Conservation (phyloP, 2,888 invertebrate genomes). For the Athalia cordata region DNA sequence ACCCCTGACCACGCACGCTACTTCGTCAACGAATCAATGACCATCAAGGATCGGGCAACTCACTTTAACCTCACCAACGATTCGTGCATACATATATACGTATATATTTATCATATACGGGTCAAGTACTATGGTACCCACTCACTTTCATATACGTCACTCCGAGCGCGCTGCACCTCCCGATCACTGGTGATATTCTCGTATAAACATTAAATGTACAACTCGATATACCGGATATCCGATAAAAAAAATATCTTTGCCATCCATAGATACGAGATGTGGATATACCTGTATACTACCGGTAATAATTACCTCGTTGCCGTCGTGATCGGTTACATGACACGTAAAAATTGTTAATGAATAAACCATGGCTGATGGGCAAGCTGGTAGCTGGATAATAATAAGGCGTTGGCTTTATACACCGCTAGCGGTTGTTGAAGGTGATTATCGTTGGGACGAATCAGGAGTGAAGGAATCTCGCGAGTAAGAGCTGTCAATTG, state of each 20-base stretch:
- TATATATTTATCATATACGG: too few relatives aligned
- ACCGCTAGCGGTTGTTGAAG: slow-evolving; percentile 38
- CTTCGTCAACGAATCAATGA: slow-evolving; percentile 14
- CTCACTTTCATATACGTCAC: too few relatives aligned
- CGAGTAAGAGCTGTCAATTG: slow-evolving; percentile 52
- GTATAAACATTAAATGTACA: too few relatives aligned
- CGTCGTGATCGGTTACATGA: slow-evolving; percentile 45
- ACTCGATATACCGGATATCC: too few relatives aligned
- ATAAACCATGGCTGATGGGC: background rate
- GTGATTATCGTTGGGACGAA: slow-evolving; percentile 52
- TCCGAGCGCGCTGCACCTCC: too few relatives aligned
- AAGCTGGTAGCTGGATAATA: slow-evolving; percentile 37
- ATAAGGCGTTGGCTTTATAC: background rate
- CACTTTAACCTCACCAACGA: too few relatives aligned
- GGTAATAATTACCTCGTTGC: slow-evolving; percentile 12
- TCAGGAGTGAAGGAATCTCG: slow-evolving; percentile 14
- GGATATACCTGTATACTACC: background rate
- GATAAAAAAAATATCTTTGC: too few relatives aligned
- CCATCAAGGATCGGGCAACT: background rate
- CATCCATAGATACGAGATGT: too few relatives aligned
- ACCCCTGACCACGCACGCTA: slow-evolving; percentile 28
- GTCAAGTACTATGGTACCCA: too few relatives aligned
- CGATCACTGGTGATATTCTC: too few relatives aligned
- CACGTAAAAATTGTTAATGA: slow-evolving; percentile 39
- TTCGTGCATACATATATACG: too few relatives aligned